phyloP scores from a whole-genome alignment of 2,888 invertebrate genomes.

The Sycophila texana region DNA sequence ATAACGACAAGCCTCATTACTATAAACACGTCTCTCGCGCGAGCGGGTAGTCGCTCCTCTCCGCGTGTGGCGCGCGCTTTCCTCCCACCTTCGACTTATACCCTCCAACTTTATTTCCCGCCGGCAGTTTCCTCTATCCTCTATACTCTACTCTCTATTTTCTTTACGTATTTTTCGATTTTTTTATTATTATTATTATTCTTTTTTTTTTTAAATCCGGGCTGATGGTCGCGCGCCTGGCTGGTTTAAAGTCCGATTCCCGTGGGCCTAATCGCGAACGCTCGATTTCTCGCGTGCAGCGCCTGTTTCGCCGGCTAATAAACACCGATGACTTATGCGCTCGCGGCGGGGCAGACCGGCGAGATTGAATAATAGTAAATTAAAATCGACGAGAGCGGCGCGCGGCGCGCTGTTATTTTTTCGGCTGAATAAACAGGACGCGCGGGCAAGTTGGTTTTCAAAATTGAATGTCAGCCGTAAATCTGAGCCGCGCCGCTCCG shows the following conservation, averaged over 20 bases:
- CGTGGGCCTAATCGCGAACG: constrained; percentile 57
- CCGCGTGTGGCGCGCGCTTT: constrained; percentile 63
- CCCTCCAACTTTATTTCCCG: constrained; percentile 4
- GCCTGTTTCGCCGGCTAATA: constrained; percentile 32
- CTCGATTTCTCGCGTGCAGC: constrained; percentile 31
- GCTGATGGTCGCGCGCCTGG: constrained; percentile 1
- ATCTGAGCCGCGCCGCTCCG: constrained; percentile 3
- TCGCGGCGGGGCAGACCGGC: not conserved
- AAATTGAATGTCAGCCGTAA: constrained; percentile 54
- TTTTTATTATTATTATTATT: not conserved
- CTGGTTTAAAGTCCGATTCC: constrained; percentile 43
- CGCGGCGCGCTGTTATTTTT: constrained; percentile 22
- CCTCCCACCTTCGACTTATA: constrained; percentile 30
- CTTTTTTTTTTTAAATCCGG: not conserved
- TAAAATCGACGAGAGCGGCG: constrained; percentile 53
- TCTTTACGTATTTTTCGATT: constrained; percentile 20
- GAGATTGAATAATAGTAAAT: constrained; percentile 48
- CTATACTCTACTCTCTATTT: not conserved
- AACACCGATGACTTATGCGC: constrained; percentile 50
- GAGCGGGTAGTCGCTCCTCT: constrained; percentile 59
- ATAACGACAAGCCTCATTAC: constrained; percentile 75
- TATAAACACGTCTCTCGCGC: constrained; percentile 71
- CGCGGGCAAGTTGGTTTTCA: constrained; percentile 44
- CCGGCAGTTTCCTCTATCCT: not conserved
- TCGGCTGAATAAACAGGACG: constrained; percentile 46